Evolutionary conservation across 2,888 invertebrate genomes (phyloP), one percentile per base, ranked within the genome.

Genomic region (Watsonalla binaria): DNA sequence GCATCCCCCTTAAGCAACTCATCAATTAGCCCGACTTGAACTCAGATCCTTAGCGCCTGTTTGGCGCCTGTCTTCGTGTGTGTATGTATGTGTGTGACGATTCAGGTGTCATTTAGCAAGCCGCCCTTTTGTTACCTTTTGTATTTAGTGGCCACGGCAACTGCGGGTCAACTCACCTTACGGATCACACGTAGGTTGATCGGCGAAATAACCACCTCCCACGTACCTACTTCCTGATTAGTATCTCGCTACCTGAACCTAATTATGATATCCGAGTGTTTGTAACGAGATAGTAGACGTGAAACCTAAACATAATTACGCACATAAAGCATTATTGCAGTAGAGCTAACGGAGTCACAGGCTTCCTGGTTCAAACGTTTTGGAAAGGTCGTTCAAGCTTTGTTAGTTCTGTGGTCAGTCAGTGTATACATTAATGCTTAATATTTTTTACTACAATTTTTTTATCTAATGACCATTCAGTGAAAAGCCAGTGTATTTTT

Each of bases 151-250:
- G 24, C 24, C 2, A n/a, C n/a, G 77, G 81, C 80, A 79, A 68
- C 49, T 76, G 74, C 84, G 74, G 85, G 85, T 86, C 87, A 84
- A 80, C 81, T 81, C 83, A 81, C 79, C 80, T 81, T 72, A 76
- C 72, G 78, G 82, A 81, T 79, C 81, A 78, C 84, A 85, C 82
- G 82, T 79, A 82, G 78, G 78, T 72, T 72, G 80, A 84, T 85
- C 82, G 75, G 82, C 84, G 75, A 82, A 81, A 24, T 24, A 80
- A 82, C 72, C 68, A 61, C 66, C 78, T 67, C 80, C 80, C 73
- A 81, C 82, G 73, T 74, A 64, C 68, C 72, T 68, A 76, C 78
- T 75, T 74, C 77, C 76, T 75, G 78, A 78, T 79, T 72, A 74
- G 70, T 68, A 77, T 78, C 74, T 50, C 51, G 57, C 60, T 56